A percentile compares a stretch with the other conserved stretches of the same genome.
Evolutionary conservation across 2,888 invertebrate genomes (phyloP).

Genomic region (Tetanocera ferruginea): DNA sequence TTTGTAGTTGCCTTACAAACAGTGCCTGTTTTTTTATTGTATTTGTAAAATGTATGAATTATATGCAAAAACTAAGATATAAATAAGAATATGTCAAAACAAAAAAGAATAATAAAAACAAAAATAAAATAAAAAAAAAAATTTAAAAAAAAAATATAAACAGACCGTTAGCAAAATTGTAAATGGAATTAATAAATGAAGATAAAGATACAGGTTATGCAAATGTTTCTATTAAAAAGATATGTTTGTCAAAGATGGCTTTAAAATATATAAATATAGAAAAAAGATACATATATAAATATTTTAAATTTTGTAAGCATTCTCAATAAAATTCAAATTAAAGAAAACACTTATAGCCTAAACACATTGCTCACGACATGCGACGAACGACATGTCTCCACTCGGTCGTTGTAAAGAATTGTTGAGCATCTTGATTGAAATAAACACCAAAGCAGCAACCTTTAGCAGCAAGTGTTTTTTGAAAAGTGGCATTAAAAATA

Average conservation of each 20-base stretch:
- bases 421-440: too few relatives aligned
- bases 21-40: conserved; percentile 76
- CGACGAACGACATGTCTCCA: too few relatives aligned
- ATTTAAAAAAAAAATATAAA: conserved; percentile 43
- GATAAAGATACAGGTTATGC: not conserved
- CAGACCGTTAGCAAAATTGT: conserved; percentile 17
- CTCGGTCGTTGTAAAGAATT: too few relatives aligned
- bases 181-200: not conserved
- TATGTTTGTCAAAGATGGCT: not conserved
- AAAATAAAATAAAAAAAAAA: conserved; percentile 44
- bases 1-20: conserved; percentile 87
- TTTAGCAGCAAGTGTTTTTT: too few relatives aligned
- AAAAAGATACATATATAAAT: not conserved
- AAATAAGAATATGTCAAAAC: conserved; percentile 40
- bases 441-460: too few relatives aligned
- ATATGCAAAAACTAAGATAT: conserved; percentile 42
- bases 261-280: not conserved
- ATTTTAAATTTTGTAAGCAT: not conserved
- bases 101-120: conserved; percentile 44
- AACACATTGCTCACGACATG: too few relatives aligned
- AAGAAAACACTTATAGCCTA: too few relatives aligned
- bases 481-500: too few relatives aligned
- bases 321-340: too few relatives aligned
- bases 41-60: conserved; percentile 44
- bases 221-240: not conserved